These are phyloP conservation scores for Uria aalge DNA, from an alignment of 2,113 vertebrate species.

Conservation along the genomic window DNA sequence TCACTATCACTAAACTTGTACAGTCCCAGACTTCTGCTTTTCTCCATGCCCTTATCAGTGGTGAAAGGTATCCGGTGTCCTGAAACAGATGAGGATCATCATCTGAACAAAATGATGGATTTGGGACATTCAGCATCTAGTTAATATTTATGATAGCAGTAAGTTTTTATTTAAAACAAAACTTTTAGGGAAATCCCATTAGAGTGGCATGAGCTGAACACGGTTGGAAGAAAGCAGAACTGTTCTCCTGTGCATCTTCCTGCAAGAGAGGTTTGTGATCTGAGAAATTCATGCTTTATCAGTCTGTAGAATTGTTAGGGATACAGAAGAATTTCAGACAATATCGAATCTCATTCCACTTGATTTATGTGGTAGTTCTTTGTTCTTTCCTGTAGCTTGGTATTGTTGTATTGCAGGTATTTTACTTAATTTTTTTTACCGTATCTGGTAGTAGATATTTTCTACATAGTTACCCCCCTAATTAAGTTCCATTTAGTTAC, in stretches of 20 bases:
- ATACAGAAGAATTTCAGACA: background rate
- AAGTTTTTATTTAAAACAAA: slow-evolving; percentile 30
- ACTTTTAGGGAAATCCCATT: background rate
- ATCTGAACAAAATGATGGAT: background rate
- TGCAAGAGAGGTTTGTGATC: slow-evolving; percentile 1
- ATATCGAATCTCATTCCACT: accelerated
- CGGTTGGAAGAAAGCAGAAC: background rate
- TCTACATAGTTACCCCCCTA: background rate
- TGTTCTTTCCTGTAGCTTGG: background rate
- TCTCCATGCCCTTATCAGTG: background rate
- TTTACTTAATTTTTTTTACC: background rate
- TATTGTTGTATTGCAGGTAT: background rate
- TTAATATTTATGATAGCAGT: slow-evolving; percentile 22
- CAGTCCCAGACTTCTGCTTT: background rate
- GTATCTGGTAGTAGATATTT: background rate
- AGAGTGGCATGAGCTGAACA: background rate
- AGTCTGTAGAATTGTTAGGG: background rate
- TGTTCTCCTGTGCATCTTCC: background rate
- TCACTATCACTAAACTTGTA: background rate
- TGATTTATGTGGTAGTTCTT: background rate
- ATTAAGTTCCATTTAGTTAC: background rate
- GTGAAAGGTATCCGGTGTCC: background rate
- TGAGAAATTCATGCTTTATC: background rate
- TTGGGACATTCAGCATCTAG: background rate
- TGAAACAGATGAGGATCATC: slow-evolving; percentile 5